Evolutionary conservation across 2,888 invertebrate genomes (phyloP), one percentile per base, ranked within the genome.

Genomic region (Megamerina dolium): DNA sequence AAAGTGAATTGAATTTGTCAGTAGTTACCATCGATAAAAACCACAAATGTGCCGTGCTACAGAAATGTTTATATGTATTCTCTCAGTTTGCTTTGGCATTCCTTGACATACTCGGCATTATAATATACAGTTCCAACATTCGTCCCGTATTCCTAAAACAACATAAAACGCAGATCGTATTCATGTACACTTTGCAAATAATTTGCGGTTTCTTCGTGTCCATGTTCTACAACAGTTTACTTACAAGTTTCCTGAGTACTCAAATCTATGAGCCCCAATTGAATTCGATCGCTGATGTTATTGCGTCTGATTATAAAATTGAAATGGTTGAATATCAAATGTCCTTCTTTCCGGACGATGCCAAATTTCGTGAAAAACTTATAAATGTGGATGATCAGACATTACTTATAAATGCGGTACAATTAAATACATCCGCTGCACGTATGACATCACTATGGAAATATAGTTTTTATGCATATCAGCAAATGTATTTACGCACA

Each of bases 221-320:
- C 27, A 27, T n/a, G 10, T 27, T 13, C 10, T 48, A 48, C 29
- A n/a, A n/a, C n/a, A n/a, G n/a, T n/a, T n/a, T n/a, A n/a, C n/a
- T n/a, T n/a, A n/a, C n/a, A n/a, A n/a, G n/a, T n/a, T n/a, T n/a
- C n/a, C n/a, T n/a, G n/a, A n/a, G n/a, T n/a, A n/a, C n/a, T n/a
- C n/a, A n/a, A 31, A 41, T 35, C 26, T 45, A 38, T 14, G 48
- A 42, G 32, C 38, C 26, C 20, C 48, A 45, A 19, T 27, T 48
- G n/a, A 38, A 45, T 23, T 39, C 33, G 8, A 13, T 45, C 20
- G 42, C 41, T 13, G 48, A 45, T 10, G 45, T 36, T 5, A 42
- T 48, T 19, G 32, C 31, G 9, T 48, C 45, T 4, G 37, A 41
- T 19, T 21, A 41, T 2, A 35, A 43, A 18, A 21, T 48, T 14